Base-by-base conservation (phyloP, 2,113 vertebrate species). In the Odontesthes bonariensis region DNA sequence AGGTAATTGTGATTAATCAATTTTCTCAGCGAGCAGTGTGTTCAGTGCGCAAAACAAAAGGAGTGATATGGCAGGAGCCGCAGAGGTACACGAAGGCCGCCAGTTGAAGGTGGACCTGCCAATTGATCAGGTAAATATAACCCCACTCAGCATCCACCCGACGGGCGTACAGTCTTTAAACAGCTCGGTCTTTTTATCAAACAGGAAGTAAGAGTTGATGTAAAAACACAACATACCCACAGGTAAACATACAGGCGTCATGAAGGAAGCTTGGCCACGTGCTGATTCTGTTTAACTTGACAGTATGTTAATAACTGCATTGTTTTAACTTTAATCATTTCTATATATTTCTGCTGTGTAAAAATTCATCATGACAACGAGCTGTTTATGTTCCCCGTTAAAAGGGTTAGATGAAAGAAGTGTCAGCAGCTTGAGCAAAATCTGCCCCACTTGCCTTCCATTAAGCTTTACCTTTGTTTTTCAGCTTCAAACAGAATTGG, bases 1-100 rank as follows among this genome's bases (percentile, higher is more conserved):
- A 86, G 72, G 88, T 93, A 94, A 94, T 88, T 75, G 88, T 91
- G 92, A 95, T 93, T 93, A 93, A 93, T 94, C 82, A 44, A 89
- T 88, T 87, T 91, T 86, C 85, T 82, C 75, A 94, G 94, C 90
- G 75, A 88, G 88, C 85, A 86, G 90, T 19, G 72, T 93, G 86
- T 94, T 93, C 84, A 86, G 83, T 82, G 91, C 86, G 62, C 91
- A 85, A 88, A 88, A 86, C 79, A 88, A 83, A 88, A 91, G 86
- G 51, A 92, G 82, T 46, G 91, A 94, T 84, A 75, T 63, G 40
- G 76, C 82, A 13, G 86, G 84, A 79, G 90, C 89, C 0, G 68
- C 31, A 4, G 92, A 92, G 63, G 88, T 94, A 71, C 81, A 81
- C 61, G 90, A 92, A 53, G 91, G 93, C 58, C 3, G 63, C 51